Evolutionary conservation across 2,797 vertebrate species (phyloP).

Genomic region (Sarcophilus harrisii): DNA sequence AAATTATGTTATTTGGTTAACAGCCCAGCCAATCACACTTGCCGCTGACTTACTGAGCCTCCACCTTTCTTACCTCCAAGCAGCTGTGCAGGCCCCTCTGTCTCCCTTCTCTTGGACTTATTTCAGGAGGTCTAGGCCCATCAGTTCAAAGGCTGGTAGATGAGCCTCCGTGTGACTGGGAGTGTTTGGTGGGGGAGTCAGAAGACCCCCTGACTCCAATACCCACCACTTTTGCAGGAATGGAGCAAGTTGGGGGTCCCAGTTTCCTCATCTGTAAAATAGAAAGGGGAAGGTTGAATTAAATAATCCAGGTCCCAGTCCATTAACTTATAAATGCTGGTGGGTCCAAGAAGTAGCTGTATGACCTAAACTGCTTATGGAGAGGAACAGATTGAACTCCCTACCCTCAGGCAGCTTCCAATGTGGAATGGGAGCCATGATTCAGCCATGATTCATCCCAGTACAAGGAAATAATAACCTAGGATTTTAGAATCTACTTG

Average conservation of each 20-base stretch:
- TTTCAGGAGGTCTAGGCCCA: neutral
- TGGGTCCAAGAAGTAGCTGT: neutral
- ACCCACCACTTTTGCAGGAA: neutral
- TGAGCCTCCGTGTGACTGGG: neutral
- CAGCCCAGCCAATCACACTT: conserved; percentile 67
- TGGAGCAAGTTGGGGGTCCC: neutral
- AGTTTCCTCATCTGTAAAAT: neutral
- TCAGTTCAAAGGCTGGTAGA: neutral
- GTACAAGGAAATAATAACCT: neutral
- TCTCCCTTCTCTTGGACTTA: neutral
- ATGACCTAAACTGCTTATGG: neutral
- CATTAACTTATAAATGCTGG: neutral
- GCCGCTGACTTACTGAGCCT: conserved; percentile 66
- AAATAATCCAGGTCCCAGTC: neutral
- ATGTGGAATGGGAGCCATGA: neutral
- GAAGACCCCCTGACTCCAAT: neutral
- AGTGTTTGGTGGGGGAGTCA: neutral
- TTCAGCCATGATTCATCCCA: neutral
- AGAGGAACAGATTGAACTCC: neutral
- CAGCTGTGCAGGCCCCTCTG: conserved; percentile 51
- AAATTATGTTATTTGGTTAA: conserved; percentile 78
- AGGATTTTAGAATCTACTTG: neutral
- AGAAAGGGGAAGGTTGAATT: neutral
- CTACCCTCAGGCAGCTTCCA: neutral
- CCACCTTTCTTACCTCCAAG: conserved; percentile 67